Conservation (phyloP, 2,888 invertebrate genomes). For the Orchesella flavescens region DNA sequence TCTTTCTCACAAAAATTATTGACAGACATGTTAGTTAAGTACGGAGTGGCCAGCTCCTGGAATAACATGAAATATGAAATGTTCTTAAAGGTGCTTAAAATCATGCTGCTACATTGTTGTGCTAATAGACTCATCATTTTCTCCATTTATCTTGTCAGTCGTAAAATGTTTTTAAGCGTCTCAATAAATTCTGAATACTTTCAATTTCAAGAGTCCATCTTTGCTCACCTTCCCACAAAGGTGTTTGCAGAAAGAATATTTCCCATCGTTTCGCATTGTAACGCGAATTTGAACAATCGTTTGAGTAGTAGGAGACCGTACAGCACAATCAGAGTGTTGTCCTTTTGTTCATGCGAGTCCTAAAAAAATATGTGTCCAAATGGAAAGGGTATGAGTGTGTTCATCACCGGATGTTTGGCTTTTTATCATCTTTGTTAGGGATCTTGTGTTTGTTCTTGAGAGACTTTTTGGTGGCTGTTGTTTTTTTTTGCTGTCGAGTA, state of each 20-base stretch:
- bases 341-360: neutral
- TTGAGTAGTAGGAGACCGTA: neutral
- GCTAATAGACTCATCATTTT: slow-evolving; percentile 35
- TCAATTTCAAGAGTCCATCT: neutral
- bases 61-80: neutral
- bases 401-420: slow-evolving; percentile 54
- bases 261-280: slow-evolving; percentile 36
- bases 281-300: slow-evolving; percentile 49
- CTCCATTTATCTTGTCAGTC: slow-evolving; percentile 7
- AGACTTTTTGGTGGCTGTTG: slow-evolving; percentile 2
- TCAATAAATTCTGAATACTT: neutral
- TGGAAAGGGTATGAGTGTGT: neutral
- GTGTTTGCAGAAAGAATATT: too few relatives aligned
- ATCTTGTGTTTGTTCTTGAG: slow-evolving; percentile 32
- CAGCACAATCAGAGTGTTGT: slow-evolving; percentile 9
- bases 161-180: too few relatives aligned
- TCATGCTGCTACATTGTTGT: slow-evolving; percentile 55
- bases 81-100: slow-evolving; percentile 17
- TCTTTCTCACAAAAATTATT: slow-evolving; percentile 18
- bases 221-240: neutral
- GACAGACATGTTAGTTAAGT: neutral
- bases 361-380: neutral
- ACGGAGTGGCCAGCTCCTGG: neutral
- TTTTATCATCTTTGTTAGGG: slow-evolving; percentile 47
- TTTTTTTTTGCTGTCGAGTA: slow-evolving; percentile 11